Evolutionary conservation across 2,113 vertebrate species (phyloP), one percentile per base, ranked within the genome.

Genomic region (Eclectus roratus): DNA sequence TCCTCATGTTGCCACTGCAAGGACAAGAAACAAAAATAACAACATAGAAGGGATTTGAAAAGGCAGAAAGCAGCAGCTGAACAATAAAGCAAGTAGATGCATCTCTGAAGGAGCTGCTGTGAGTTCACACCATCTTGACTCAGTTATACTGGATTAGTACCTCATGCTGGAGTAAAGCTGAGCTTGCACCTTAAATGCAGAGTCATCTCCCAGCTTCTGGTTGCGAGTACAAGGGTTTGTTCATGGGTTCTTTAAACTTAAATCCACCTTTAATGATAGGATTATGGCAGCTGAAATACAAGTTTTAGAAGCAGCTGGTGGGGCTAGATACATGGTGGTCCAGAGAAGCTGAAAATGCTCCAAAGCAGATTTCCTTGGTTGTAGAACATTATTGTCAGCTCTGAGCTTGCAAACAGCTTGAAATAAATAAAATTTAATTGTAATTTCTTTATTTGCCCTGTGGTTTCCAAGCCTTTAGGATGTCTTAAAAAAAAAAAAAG

Each of bases 181-280:
- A 52, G 35, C 33, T 76, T 65, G 83, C 85, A 92, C 76, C n/a
- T 68, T 64, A 65, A 53, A 8, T 49, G 80, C 53, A 66, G 23
- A 49, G 33, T 80, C 89, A 74, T 81, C 81, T 80, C 44, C 74
- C 68, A 74, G 85, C 52, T 83, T 61, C 20, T 41, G 37, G 39
- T 55, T 56, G 53, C 10, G 6, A 76, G 91, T 18, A 89, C 68
- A 95, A 96, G 93, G 88, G 43, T 70, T 53, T 72, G 43, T 68
- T 84, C 77, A 17, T 4, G 6, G 19, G 6, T 58, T 84, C 84
- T 72, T 65, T 84, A 92, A 83, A 10, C 39, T 81, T 85, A 85
- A 97, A 97, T 91, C 90, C 94, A 89, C 82, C 92, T 94, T 95
- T 81, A 78, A 92, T 63, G 91, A 47, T 35, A 27, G 85, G 91